phyloP scores from a whole-genome alignment of 2,113 vertebrate genomes.

The Anguilla rostrata region DNA sequence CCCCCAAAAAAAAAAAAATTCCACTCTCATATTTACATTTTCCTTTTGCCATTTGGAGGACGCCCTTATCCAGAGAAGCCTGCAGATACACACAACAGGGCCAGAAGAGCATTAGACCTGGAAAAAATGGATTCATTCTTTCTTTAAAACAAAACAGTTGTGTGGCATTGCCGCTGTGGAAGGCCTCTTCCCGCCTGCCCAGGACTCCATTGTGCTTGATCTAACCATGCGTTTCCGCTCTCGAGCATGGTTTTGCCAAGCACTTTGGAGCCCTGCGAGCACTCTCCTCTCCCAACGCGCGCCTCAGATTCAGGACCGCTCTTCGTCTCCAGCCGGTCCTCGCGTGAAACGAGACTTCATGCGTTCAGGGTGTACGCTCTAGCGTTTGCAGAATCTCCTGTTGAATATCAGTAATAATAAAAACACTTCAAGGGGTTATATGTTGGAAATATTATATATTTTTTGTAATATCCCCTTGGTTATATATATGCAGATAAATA shows the following conservation, averaged over 20 bases:
- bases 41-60: not conserved
- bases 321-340: not conserved
- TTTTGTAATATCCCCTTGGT: no score
- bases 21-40: not conserved
- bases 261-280: conserved; percentile 74
- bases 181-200: conserved; percentile 44
- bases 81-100: not conserved
- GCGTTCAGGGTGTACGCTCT: not conserved
- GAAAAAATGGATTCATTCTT: no score
- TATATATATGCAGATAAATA: no score
- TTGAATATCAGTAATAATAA: not conserved
- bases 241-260: conserved; percentile 80
- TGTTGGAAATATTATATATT: not conserved
- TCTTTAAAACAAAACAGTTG: not conserved
- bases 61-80: not conserved
- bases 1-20: not conserved
- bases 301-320: not conserved
- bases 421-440: not conserved
- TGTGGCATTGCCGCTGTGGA: not conserved
- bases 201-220: conserved; percentile 82
- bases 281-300: conserved; percentile 14
- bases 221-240: conserved; percentile 77
- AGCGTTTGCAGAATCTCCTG: not conserved
- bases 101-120: not conserved
- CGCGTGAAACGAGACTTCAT: not conserved